Evolutionary conservation across 2,888 invertebrate genomes (phyloP), one percentile per base, ranked within the genome.

Genomic region (Melinaea menophilus): DNA sequence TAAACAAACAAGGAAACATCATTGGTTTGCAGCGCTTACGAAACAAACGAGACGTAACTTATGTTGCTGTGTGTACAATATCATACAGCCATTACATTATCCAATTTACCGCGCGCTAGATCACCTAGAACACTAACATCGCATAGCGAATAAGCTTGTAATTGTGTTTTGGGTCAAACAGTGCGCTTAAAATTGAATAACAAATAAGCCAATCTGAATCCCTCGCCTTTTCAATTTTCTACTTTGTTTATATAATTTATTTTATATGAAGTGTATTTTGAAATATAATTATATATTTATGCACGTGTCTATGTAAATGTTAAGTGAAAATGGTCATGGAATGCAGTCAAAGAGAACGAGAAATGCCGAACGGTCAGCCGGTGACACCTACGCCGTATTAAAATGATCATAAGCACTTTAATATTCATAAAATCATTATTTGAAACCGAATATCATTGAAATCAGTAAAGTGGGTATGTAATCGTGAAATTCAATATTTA

Each of bases 1-100:
- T 83, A 80, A 84, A 83, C 80, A 78, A 72, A 73, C 78, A 79
- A 80, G 80, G 74, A 75, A 86, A 86, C 77, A 84, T 75, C 79
- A 71, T 73, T 80, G 76, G 77, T 69, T 70, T 71, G 67, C 69
- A 78, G 74, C 74, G 69, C 73, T 84, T 88, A 77, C 72, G 79
- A 73, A 65, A 61, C 68, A 63, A 73, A 69, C 62, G 59, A 73
- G 75, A 78, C 71, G 72, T 22, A 72, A 69, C 69, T 72, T 71
- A 75, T 76, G 77, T 72, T 75, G 78, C 79, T 79, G 83, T 83
- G 84, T 81, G 81, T 84, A 77, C 76, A 75, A 72, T 77, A 82
- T 79, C 68, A 65, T 37, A 37, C 37, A 37, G 22, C 22, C 22
- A 22, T 22, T 22, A 22, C 22, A 22, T 22, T 22, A 22, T 22